Percentiles rank a stretch among this genome's conserved stretches.
Evolutionary conservation across 2,888 invertebrate species (phyloP).

Genomic region (Amphipyra tragopoginis): DNA sequence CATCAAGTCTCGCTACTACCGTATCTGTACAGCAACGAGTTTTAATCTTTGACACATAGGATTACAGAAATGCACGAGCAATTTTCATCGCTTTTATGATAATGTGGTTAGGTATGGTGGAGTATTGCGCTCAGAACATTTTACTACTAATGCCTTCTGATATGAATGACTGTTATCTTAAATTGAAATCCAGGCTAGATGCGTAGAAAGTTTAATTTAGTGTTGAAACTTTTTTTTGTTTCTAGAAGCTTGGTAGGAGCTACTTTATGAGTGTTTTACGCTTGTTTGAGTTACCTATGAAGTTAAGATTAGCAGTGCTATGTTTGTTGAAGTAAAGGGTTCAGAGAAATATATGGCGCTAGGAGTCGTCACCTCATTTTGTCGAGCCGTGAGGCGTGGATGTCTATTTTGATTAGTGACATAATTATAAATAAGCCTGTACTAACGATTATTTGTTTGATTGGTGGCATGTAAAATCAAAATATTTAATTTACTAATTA

Average conservation of each 20-base stretch:
- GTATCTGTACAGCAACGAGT: constrained; percentile 43
- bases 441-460: too few relatives aligned
- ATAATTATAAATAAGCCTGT: too few relatives aligned
- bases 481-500: too few relatives aligned
- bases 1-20: constrained; percentile 31
- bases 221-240: constrained; percentile 31
- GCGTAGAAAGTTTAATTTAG: constrained; percentile 55
- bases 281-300: constrained; percentile 10
- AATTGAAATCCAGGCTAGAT: constrained; percentile 67
- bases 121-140: constrained; percentile 77
- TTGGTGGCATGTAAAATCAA: too few relatives aligned
- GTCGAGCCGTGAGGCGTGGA: too few relatives aligned
- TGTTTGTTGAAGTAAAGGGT: too few relatives aligned
- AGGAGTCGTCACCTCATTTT: too few relatives aligned
- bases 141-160: constrained; percentile 69
- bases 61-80: constrained; percentile 79
- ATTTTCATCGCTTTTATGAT: constrained; percentile 82
- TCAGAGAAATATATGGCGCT: too few relatives aligned
- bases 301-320: neutral
- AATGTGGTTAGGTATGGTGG: constrained; percentile 69
- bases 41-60: constrained; percentile 71
- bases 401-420: too few relatives aligned
- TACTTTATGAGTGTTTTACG: constrained; percentile 5
- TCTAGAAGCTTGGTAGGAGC: constrained; percentile 9
- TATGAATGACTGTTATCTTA: constrained; percentile 70